A percentile compares a stretch with the other conserved stretches of the same genome.
These are phyloP conservation scores for Alviniconcha marisindica DNA, from an alignment of 1,140 invertebrate genomes.

Conservation along the genomic window DNA sequence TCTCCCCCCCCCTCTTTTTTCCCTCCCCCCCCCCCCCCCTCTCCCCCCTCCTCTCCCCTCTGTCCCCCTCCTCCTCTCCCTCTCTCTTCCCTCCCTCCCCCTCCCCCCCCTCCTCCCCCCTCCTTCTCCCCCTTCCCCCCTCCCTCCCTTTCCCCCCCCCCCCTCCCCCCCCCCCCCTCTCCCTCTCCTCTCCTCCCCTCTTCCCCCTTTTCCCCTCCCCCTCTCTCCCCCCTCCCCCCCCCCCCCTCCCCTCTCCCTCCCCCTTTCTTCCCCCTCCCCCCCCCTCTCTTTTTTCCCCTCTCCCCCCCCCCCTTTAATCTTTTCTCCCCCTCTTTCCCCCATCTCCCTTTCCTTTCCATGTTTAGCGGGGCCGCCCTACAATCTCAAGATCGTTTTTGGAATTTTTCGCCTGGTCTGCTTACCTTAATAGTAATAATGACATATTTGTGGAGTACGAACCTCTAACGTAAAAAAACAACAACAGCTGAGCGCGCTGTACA, in stretches of 20 bases:
- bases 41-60: no score
- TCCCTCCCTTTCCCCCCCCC: background rate
- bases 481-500: no score
- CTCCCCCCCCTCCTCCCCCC: slow-evolving; percentile 4
- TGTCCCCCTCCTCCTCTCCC: background rate
- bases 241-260: slow-evolving; percentile 4
- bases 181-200: background rate
- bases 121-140: background rate
- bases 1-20: background rate
- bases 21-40: no score
- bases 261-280: background rate
- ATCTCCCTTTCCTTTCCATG: no score
- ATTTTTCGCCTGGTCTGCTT: no score
- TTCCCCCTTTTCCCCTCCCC: background rate
- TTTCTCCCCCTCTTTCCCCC: no score
- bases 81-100: background rate
- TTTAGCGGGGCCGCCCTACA: no score
- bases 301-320: background rate
- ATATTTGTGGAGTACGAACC: no score
- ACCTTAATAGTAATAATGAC: no score
- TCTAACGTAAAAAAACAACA: no score
- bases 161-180: background rate
- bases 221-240: background rate
- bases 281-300: background rate
- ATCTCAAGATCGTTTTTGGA: no score